Conservation (phyloP, 1,140 invertebrate genomes). For the Apolygus lucorum region DNA sequence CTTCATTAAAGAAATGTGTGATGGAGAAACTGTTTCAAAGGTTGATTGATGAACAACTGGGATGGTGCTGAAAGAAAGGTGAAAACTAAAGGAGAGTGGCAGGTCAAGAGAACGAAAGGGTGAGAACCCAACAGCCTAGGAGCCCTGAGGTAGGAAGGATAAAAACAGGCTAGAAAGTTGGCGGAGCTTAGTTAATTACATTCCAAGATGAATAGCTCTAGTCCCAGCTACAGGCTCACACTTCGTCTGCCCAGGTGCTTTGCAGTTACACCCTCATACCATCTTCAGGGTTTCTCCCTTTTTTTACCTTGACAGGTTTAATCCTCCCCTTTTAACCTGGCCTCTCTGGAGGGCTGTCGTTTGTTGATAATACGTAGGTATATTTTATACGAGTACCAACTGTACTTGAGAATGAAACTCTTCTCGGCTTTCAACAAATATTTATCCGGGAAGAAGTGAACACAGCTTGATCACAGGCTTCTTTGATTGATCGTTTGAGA, state of each 20-base stretch:
- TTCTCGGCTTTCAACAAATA: background rate
- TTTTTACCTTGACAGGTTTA: background rate
- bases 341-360: background rate
- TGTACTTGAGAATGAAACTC: background rate
- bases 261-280: background rate
- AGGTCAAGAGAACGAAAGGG: too few relatives aligned
- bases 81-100: too few relatives aligned
- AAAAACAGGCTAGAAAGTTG: background rate
- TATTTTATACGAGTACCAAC: background rate
- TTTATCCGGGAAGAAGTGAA: too few relatives aligned
- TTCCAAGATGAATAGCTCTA: background rate
- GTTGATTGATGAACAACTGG: too few relatives aligned
- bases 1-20: too few relatives aligned
- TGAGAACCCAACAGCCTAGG: background rate
- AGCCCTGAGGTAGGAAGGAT: background rate
- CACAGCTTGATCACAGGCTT: too few relatives aligned
- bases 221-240: background rate
- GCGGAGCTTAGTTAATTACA: background rate
- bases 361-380: background rate
- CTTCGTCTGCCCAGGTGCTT: background rate
- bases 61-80: too few relatives aligned
- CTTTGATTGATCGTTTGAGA: too few relatives aligned
- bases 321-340: background rate
- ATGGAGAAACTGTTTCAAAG: too few relatives aligned
- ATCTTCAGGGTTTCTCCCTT: background rate